Conservation (phyloP, 2,888 invertebrate genomes). For the Chydorus sphaericus region DNA sequence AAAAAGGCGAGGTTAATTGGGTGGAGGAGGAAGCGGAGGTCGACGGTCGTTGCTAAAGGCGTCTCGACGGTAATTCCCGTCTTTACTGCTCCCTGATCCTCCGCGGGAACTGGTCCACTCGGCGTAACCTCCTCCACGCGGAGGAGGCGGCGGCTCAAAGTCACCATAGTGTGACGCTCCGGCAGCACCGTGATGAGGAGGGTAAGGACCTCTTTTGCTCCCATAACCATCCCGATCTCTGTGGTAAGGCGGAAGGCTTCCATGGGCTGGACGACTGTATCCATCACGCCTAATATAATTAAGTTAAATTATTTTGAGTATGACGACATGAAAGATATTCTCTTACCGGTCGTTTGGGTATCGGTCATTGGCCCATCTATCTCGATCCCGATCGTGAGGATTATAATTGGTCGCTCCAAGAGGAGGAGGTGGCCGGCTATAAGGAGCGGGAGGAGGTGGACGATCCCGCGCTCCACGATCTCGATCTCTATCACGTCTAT, state of each 20-base stretch:
- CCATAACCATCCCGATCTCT: conserved; percentile 10
- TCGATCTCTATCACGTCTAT: conserved; percentile 31
- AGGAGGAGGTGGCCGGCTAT: conserved; percentile 32
- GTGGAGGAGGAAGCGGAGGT: conserved; percentile 29
- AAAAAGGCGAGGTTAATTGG: neutral
- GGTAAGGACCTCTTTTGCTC: too few relatives aligned
- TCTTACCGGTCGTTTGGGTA: neutral
- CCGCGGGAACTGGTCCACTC: conserved; percentile 26
- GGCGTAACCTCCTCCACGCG: conserved; percentile 1
- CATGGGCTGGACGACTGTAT: conserved; percentile 10
- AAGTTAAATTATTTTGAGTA: neutral
- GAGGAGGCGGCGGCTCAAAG: neutral
- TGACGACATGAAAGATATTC: neutral
- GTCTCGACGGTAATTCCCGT: conserved; percentile 38
- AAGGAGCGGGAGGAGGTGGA: conserved; percentile 31
- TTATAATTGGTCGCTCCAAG: neutral
- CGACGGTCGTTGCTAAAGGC: conserved; percentile 43
- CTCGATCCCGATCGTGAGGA: conserved; percentile 6
- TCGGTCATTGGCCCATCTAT: conserved; percentile 1
- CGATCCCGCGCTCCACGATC: conserved; percentile 17
- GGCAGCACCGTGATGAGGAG: neutral
- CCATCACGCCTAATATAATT: conserved; percentile 4
- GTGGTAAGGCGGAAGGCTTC: neutral
- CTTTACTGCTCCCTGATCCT: too few relatives aligned
- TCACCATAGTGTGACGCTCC: conserved; percentile 1